phyloP scores from a whole-genome alignment of 2,113 vertebrate genomes.

The Scalopus aquaticus region DNA sequence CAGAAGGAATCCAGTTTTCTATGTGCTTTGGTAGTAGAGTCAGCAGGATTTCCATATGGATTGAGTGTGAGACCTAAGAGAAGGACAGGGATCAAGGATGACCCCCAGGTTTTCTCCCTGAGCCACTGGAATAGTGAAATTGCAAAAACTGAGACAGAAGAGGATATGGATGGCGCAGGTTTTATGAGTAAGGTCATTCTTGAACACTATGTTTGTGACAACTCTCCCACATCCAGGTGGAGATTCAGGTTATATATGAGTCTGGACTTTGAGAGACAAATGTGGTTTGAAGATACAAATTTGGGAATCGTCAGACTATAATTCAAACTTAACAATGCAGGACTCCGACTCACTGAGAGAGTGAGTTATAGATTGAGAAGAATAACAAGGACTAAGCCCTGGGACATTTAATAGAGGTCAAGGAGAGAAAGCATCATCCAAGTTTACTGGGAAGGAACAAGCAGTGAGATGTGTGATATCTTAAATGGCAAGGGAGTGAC shows the following conservation, averaged over 20 bases:
- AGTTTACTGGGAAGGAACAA: not conserved
- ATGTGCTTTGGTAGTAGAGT: conserved; percentile 32
- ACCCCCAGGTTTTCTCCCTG: not conserved
- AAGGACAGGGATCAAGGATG: not conserved
- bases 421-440: not conserved
- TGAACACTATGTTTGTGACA: not conserved
- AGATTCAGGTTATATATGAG: not conserved
- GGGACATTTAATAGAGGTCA: not conserved
- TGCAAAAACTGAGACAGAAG: not conserved
- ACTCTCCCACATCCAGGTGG: not conserved
- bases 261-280: not conserved
- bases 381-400: not conserved
- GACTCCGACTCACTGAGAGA: not conserved
- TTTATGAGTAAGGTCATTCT: not conserved
- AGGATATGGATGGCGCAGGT: not conserved
- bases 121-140: not conserved
- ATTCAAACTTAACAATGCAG: not conserved
- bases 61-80: not conserved
- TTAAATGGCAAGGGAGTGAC: not conserved
- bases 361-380: not conserved
- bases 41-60: conserved; percentile 42
- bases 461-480: not conserved
- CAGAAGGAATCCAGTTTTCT: conserved; percentile 39
- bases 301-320: not conserved
- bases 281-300: not conserved